phyloP scores from a whole-genome alignment of 1,140 invertebrate genomes.

The Anastrepha ludens region DNA sequence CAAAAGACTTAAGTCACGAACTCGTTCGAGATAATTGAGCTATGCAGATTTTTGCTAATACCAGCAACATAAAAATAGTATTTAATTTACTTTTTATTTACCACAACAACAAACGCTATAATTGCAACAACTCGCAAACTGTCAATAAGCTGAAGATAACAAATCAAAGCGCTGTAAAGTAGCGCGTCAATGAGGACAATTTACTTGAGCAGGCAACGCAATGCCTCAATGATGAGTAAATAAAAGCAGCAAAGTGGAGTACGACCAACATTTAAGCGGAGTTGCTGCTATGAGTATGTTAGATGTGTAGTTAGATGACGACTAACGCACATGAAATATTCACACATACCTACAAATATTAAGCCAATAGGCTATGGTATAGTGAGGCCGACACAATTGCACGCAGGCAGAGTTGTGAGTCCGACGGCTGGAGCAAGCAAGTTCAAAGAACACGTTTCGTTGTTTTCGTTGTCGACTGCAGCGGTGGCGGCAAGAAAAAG shows the following conservation, averaged over 20 bases:
- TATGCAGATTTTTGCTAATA: too few relatives aligned
- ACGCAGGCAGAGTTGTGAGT: neutral
- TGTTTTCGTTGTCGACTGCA: neutral
- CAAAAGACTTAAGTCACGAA: slow-evolving; percentile 39
- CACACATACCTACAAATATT: neutral
- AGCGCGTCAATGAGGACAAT: neutral
- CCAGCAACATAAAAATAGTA: too few relatives aligned
- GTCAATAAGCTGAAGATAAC: neutral
- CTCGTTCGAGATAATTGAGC: neutral
- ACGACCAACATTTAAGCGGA: neutral
- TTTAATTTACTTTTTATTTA: neutral
- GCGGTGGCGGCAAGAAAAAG: neutral
- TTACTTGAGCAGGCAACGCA: neutral
- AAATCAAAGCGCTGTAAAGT: neutral
- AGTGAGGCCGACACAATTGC: neutral
- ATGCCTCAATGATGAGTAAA: neutral
- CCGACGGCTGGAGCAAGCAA: neutral
- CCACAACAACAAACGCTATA: neutral
- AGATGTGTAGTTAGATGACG: neutral
- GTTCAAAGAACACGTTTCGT: slow-evolving; percentile 33
- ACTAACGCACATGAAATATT: neutral
- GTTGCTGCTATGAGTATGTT: neutral
- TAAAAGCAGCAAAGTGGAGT: neutral
- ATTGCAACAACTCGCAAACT: slow-evolving; percentile 1
- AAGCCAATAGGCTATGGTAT: neutral